Conservation (phyloP, 2,113 vertebrate genomes). For the Thamnophis sirtalis region DNA sequence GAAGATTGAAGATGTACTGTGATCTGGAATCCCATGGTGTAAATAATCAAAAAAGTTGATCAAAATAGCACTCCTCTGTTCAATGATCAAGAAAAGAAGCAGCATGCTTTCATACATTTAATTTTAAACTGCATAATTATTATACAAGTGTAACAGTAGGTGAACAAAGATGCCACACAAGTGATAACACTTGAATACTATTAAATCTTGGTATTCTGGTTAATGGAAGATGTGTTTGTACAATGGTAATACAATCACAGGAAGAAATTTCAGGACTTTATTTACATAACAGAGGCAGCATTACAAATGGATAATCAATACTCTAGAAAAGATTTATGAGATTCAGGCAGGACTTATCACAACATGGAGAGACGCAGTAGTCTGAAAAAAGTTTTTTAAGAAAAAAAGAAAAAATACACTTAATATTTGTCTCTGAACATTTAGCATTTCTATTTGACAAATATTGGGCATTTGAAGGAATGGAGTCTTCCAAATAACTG, state of each 20-base stretch:
- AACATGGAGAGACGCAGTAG: not conserved
- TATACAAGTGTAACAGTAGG: not conserved
- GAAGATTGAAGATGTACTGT: conserved; percentile 34
- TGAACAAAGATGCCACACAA: not conserved
- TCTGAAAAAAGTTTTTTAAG: not conserved
- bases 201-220: conserved; percentile 23
- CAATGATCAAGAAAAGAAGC: not conserved
- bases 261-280: not conserved
- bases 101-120: not conserved
- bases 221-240: conserved; percentile 28
- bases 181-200: conserved; percentile 1
- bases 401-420: not conserved
- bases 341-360: not conserved
- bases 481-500: not conserved
- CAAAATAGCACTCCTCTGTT: conserved; percentile 6
- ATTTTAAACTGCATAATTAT: conserved; percentile 9
- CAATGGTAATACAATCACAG: not conserved
- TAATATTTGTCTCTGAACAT: not conserved
- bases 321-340: not conserved
- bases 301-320: not conserved
- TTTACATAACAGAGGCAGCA: not conserved
- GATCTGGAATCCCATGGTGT: conserved; percentile 63
- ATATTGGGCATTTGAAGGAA: not conserved
- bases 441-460: not conserved
- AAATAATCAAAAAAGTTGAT: conserved; percentile 39